Conservation (phyloP, 1,140 invertebrate genomes). For the Danaus plexippus region DNA sequence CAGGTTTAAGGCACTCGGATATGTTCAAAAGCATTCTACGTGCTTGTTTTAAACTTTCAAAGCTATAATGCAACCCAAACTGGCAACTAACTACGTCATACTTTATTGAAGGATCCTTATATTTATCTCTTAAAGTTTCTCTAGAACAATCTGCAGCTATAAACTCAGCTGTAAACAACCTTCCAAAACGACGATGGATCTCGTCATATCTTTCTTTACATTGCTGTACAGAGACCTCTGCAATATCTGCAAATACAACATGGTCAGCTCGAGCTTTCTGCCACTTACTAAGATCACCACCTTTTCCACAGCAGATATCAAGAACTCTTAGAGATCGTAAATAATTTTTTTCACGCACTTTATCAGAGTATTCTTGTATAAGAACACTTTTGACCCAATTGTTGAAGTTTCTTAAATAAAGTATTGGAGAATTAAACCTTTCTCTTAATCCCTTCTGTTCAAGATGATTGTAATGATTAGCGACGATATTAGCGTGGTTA, state of each 20-base stretch:
- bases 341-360: slow-evolving; percentile 75
- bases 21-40: slow-evolving; percentile 95
- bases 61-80: slow-evolving; percentile 97
- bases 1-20: slow-evolving; percentile 87
- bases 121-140: slow-evolving; percentile 81
- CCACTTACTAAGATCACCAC: slow-evolving; percentile 98
- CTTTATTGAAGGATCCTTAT: slow-evolving; percentile 80
- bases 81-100: slow-evolving; percentile 97
- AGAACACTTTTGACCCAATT: slow-evolving; percentile 98
- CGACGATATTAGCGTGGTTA: slow-evolving; percentile 76
- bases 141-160: slow-evolving; percentile 92
- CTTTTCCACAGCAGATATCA: slow-evolving; percentile 93
- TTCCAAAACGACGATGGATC: slow-evolving; percentile 63
- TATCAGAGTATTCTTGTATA: slow-evolving; percentile 82
- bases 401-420: slow-evolving; percentile 96
- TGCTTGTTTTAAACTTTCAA: slow-evolving; percentile 93
- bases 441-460: slow-evolving; percentile 85
- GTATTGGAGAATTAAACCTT: slow-evolving; percentile 90
- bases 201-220: slow-evolving; percentile 81
- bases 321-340: slow-evolving; percentile 75
- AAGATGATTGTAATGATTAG: slow-evolving; percentile 88
- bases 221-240: slow-evolving; percentile 91
- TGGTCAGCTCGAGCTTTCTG: slow-evolving; percentile 85
- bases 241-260: slow-evolving; percentile 96
- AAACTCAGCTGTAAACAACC: slow-evolving; percentile 89